These are phyloP conservation scores for Oryzias sinensis DNA, from an alignment of 2,797 vertebrate species.

Conservation along the genomic window DNA sequence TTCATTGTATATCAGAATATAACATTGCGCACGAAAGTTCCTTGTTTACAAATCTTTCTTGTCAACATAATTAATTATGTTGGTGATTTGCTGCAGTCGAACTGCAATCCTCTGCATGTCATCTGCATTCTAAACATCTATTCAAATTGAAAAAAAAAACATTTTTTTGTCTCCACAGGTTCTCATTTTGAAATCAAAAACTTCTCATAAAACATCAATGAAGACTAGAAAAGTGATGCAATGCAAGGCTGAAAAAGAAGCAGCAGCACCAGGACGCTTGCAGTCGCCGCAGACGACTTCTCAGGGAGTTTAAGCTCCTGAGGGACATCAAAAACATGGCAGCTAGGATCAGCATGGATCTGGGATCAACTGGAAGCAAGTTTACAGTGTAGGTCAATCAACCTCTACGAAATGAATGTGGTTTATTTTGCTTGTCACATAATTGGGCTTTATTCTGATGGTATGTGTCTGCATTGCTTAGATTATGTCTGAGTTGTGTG, in stretches of 20 bases:
- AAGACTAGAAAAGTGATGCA: slow-evolving; percentile 10
- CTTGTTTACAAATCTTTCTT: too few relatives aligned
- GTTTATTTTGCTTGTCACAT: not conserved
- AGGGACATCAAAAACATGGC: slow-evolving; percentile 6
- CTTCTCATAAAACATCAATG: slow-evolving; percentile 4
- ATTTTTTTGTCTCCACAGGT: slow-evolving; percentile 22
- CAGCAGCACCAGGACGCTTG: slow-evolving; percentile 20
- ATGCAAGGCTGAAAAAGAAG: slow-evolving; percentile 6
- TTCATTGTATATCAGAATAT: too few relatives aligned
- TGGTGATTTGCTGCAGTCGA: too few relatives aligned
- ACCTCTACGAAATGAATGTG: not conserved
- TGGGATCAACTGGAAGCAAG: slow-evolving; percentile 1
- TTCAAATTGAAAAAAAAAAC: too few relatives aligned
- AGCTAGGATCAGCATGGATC: not conserved
- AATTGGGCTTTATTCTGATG: too few relatives aligned
- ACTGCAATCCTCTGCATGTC: too few relatives aligned
- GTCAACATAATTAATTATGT: too few relatives aligned
- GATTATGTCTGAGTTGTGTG: too few relatives aligned
- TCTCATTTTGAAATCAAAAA: slow-evolving; percentile 19
- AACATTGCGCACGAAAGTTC: too few relatives aligned
- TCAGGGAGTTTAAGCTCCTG: slow-evolving; percentile 2
- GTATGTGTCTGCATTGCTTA: too few relatives aligned
- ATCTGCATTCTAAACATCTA: slow-evolving; percentile 2
- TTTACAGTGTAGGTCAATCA: slow-evolving; percentile 35
- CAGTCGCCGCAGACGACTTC: not conserved